These are phyloP conservation scores for Scotopteryx bipunctaria DNA, from an alignment of 2,888 invertebrate species.

Conservation along the genomic window DNA sequence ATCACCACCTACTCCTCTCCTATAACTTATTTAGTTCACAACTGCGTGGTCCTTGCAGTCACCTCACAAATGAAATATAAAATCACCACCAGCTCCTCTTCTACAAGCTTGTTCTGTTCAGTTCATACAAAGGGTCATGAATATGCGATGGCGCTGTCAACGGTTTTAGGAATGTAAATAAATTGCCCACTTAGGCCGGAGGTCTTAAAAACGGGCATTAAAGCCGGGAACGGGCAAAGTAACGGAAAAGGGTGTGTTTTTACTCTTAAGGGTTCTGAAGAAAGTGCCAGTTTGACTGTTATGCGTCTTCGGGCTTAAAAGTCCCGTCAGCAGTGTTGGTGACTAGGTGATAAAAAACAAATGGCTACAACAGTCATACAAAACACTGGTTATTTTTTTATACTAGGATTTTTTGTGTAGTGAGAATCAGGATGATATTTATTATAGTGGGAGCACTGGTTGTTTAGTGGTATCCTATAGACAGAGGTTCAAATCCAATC, in stretches of 20 bases:
- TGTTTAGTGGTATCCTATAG: no score
- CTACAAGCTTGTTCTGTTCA: slow-evolving; percentile 56
- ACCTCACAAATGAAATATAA: neutral
- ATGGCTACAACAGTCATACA: no score
- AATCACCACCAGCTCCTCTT: slow-evolving; percentile 15
- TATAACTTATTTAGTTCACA: no score
- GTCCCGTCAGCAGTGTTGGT: no score
- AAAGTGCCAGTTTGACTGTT: neutral
- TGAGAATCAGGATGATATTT: no score
- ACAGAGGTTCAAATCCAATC: no score
- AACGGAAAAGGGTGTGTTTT: slow-evolving; percentile 18
- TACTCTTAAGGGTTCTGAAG: neutral
- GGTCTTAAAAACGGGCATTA: slow-evolving; percentile 38
- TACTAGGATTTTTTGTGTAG: no score
- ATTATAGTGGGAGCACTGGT: no score
- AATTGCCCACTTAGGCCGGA: slow-evolving; percentile 54
- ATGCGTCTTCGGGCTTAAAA: neutral
- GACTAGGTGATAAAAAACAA: no score
- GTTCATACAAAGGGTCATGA: slow-evolving; percentile 65
- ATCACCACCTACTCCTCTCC: no score
- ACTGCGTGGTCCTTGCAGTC: neutral
- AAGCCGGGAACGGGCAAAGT: slow-evolving; percentile 21
- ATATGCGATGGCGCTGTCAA: slow-evolving; percentile 67
- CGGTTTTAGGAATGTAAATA: slow-evolving; percentile 59
- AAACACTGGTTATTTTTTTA: no score